Conservation (phyloP, 2,113 vertebrate genomes). For the Pterocles gutturalis region DNA sequence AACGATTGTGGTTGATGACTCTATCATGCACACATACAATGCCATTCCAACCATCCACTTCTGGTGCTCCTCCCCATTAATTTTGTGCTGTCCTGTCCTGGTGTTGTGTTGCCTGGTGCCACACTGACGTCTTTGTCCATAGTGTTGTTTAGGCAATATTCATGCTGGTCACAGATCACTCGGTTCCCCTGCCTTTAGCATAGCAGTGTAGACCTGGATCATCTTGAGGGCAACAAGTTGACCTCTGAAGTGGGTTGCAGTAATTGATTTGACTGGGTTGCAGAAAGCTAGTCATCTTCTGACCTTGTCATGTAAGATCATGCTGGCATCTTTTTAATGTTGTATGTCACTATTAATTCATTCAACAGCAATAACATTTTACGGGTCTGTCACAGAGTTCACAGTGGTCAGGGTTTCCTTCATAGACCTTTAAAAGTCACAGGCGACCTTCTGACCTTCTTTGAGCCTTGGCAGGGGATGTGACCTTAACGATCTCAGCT, state of each 20-base stretch:
- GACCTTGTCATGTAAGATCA: background rate
- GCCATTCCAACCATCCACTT: background rate
- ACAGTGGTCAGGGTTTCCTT: background rate
- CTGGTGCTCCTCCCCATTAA: background rate
- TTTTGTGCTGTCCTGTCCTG: background rate
- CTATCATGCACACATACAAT: background rate
- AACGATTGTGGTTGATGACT: background rate
- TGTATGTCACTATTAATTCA: background rate
- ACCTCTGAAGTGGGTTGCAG: background rate
- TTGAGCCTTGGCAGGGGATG: background rate
- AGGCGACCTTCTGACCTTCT: background rate
- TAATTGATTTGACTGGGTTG: constrained; percentile 15
- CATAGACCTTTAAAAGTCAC: background rate
- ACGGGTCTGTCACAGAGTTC: background rate
- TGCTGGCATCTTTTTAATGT: background rate
- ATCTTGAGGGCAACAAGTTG: background rate
- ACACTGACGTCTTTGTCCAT: background rate
- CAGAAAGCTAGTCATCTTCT: background rate
- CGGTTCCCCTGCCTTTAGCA: fast-evolving
- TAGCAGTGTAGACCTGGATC: background rate
- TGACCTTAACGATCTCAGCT: background rate
- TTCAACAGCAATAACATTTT: background rate
- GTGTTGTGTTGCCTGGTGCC: background rate
- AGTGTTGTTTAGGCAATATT: fast-evolving
- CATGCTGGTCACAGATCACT: fast-evolving